phyloP scores from a whole-genome alignment of 2,888 invertebrate genomes.

The Anodontia alba region DNA sequence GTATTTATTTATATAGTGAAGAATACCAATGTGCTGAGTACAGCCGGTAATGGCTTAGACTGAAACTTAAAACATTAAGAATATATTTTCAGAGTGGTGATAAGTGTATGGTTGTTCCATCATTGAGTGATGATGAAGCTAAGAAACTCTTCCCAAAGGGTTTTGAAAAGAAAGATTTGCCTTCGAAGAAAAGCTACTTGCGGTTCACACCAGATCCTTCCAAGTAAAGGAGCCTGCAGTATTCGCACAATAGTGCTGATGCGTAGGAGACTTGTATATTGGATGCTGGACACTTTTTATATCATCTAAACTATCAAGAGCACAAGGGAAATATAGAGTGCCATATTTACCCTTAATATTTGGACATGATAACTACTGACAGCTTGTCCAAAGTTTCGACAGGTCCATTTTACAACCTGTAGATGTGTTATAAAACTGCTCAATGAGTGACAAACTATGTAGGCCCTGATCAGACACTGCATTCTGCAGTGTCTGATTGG shows the following conservation, averaged over 20 bases:
- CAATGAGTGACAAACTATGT: no score
- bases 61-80: no score
- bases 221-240: background rate
- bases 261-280: background rate
- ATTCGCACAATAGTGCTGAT: background rate
- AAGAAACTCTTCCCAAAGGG: conserved; percentile 90
- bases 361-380: no score
- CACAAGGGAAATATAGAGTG: background rate
- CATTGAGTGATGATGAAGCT: conserved; percentile 90
- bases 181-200: conserved; percentile 94
- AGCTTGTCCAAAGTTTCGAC: no score
- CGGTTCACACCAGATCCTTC: conserved; percentile 85
- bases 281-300: background rate
- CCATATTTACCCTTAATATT: no score
- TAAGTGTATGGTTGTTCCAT: conserved; percentile 95
- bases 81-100: conserved; percentile 90
- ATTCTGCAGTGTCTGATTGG: no score
- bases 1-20: no score
- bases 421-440: no score
- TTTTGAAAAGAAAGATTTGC: conserved; percentile 87
- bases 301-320: background rate
- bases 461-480: no score
- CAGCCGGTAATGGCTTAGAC: no score
- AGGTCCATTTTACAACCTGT: no score
- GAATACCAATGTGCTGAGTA: no score